A percentile compares a stretch with the other conserved stretches of the same genome.
Conservation (phyloP, 2,888 invertebrate species). For the Clunio marinus region DNA sequence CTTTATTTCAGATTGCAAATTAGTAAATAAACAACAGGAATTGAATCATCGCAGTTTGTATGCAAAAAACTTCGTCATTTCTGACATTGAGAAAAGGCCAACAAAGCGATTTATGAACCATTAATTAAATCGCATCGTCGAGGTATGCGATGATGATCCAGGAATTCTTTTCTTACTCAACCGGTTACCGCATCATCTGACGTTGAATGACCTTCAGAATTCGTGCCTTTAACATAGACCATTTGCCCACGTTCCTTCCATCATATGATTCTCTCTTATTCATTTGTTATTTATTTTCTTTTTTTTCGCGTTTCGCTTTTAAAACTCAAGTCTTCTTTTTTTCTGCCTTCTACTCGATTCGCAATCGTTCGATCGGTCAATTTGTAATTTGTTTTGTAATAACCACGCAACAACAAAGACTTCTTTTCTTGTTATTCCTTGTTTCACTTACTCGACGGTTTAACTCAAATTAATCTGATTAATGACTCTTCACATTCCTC, state of each 20-base stretch:
- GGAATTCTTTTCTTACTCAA: slow-evolving; percentile 3
- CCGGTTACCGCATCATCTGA: slow-evolving; percentile 2
- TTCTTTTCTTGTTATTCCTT: neutral
- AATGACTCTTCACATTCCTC: slow-evolving; percentile 28
- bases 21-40: too few relatives aligned
- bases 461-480: slow-evolving; percentile 32
- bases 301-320: neutral
- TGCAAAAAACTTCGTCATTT: too few relatives aligned
- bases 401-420: neutral
- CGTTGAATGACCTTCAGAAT: slow-evolving; percentile 9
- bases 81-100: too few relatives aligned
- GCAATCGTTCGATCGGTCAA: neutral
- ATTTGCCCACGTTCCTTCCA: slow-evolving; percentile 4
- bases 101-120: too few relatives aligned
- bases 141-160: neutral
- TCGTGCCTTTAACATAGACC: neutral
- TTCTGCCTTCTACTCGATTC: neutral
- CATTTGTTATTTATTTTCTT: neutral
- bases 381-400: neutral
- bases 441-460: neutral
- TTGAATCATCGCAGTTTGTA: slow-evolving; percentile 17
- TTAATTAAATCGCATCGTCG: neutral
- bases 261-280: neutral
- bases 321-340: too few relatives aligned
- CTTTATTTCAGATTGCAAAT: too few relatives aligned